phyloP scores from a whole-genome alignment of 2,888 invertebrate genomes.

The Lasioglossum lativentre region DNA sequence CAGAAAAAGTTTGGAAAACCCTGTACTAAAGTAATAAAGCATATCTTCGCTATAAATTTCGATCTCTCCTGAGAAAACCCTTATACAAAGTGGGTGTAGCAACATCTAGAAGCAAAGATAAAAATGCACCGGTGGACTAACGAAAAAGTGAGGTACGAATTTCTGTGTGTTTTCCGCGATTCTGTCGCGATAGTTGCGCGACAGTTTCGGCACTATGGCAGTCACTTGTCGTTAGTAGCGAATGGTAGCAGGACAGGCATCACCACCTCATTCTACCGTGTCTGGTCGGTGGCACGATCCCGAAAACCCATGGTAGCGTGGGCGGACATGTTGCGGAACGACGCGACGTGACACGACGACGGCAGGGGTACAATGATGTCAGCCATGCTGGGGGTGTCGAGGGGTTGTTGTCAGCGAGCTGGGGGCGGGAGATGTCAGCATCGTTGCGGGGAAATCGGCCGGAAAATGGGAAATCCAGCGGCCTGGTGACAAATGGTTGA shows the following conservation, averaged over 20 bases:
- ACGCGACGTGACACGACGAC: not conserved
- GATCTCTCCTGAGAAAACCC: too few relatives aligned
- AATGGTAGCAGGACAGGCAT: constrained; percentile 32
- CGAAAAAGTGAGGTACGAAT: not conserved
- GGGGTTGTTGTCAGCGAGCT: constrained; percentile 59
- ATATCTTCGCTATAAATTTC: too few relatives aligned
- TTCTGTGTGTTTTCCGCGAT: not conserved
- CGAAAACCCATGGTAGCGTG: constrained; percentile 40
- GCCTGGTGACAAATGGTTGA: constrained; percentile 84
- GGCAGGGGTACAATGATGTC: constrained; percentile 23
- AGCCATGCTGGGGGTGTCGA: constrained; percentile 37
- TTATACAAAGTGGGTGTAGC: too few relatives aligned
- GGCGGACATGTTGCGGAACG: constrained; percentile 44
- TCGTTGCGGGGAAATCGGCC: constrained; percentile 82
- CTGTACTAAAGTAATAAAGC: too few relatives aligned
- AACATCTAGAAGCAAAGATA: not conserved
- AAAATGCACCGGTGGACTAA: not conserved
- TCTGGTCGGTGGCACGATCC: constrained; percentile 22
- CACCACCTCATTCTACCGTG: constrained; percentile 52
- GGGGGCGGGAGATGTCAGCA: constrained; percentile 71
- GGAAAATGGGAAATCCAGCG: constrained; percentile 84
- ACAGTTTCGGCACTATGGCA: not conserved
- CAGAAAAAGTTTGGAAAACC: too few relatives aligned
- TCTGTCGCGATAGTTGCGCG: not conserved
- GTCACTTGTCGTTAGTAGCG: constrained; percentile 40